Evolutionary conservation across 2,113 vertebrate species (phyloP).

Genomic region (Rutilus rutilus): DNA sequence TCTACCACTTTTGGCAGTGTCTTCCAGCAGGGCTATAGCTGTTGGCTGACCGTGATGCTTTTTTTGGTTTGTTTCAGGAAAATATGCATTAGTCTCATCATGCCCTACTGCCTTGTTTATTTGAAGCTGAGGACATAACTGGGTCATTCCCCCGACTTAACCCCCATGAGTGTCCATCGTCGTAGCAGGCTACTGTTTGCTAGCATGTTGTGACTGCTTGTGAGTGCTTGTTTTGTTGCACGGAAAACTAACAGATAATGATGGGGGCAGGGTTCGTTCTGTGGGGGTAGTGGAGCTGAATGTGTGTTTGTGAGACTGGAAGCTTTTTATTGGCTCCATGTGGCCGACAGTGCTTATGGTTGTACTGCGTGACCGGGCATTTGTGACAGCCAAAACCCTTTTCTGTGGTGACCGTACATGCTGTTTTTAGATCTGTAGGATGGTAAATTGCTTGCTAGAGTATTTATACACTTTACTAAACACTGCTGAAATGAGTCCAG

Average conservation of each 20-base stretch:
- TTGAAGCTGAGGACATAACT: conserved; percentile 66
- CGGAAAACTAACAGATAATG: conserved; percentile 14
- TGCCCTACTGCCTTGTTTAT: conserved; percentile 51
- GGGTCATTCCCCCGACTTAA: conserved; percentile 69
- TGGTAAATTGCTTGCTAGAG: conserved; percentile 23
- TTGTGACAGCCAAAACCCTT: conserved; percentile 75
- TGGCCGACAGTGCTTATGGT: conserved; percentile 67
- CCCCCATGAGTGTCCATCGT: conserved; percentile 63
- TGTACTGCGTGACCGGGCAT: conserved; percentile 80
- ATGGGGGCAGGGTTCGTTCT: conserved; percentile 73
- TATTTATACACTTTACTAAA: conserved; percentile 28
- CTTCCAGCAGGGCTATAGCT: conserved; percentile 45
- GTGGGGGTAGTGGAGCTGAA: conserved; percentile 62
- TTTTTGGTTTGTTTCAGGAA: conserved; percentile 55
- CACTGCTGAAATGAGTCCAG: conserved; percentile 17
- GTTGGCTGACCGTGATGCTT: conserved; percentile 55
- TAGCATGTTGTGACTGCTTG: conserved; percentile 69
- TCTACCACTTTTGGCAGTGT: conserved; percentile 54
- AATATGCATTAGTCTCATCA: conserved; percentile 51
- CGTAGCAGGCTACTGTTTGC: conserved; percentile 60
- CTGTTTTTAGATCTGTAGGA: conserved; percentile 45
- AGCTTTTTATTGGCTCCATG: conserved; percentile 67
- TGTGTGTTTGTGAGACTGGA: conserved; percentile 50
- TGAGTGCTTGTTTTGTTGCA: conserved; percentile 52
- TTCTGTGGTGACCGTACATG: conserved; percentile 68